These are phyloP conservation scores for Eilema griseolum DNA, from an alignment of 2,888 invertebrate genomes.

Conservation along the genomic window DNA sequence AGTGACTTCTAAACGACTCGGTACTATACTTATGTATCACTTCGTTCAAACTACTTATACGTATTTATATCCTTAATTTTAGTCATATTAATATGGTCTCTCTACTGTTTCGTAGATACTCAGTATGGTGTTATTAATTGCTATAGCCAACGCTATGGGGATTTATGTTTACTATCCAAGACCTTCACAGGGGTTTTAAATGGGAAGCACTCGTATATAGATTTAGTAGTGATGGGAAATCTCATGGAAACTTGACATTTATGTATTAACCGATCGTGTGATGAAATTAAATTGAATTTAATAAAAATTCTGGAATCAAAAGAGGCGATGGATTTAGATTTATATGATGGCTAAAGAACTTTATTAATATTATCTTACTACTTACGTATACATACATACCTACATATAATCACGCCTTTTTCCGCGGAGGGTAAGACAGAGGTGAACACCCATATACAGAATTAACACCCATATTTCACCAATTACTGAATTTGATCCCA, in stretches of 20 bases:
- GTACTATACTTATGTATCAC: no score
- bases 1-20: no score
- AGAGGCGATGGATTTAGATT: not conserved
- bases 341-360: no score
- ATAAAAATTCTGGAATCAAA: not conserved
- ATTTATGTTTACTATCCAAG: constrained; percentile 51
- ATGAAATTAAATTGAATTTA: not conserved
- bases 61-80: constrained; percentile 7
- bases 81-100: constrained; percentile 19
- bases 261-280: not conserved
- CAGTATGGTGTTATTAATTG: constrained; percentile 64
- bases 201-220: constrained; percentile 24
- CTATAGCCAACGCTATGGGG: constrained; percentile 45
- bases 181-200: constrained; percentile 42
- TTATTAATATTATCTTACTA: no score
- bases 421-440: no score
- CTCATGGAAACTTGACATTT: constrained; percentile 27
- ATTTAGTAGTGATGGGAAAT: constrained; percentile 24
- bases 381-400: no score
- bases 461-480: no score
- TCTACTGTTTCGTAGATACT: constrained; percentile 34
- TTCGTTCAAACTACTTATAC: not conserved
- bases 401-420: no score
- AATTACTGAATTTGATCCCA: no score
- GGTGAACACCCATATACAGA: no score